Conservation (phyloP, 1,140 invertebrate genomes). For the Plutomurus gul region DNA sequence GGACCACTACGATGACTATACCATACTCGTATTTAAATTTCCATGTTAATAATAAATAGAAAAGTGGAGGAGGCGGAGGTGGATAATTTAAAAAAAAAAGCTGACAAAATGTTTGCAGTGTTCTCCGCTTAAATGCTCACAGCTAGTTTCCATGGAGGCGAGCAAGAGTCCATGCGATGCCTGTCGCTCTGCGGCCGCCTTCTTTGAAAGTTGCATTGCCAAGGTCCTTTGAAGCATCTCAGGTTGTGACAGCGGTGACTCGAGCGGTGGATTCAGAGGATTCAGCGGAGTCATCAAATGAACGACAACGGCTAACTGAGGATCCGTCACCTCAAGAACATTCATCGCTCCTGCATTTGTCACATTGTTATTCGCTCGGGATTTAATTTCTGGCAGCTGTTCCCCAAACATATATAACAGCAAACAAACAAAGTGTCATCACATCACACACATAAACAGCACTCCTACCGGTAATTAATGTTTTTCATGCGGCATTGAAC, state of each 20-base stretch:
- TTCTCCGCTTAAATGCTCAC: no score
- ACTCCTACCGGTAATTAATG: no score
- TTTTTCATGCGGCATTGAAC: no score
- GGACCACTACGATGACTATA: no score
- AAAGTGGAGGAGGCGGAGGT: no score
- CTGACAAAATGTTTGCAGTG: no score
- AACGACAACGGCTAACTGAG: conserved; percentile 80
- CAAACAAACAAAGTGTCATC: no score
- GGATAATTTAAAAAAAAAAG: no score
- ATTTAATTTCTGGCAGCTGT: conserved; percentile 57
- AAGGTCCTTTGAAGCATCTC: conserved; percentile 75
- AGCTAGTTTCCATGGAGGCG: conserved; percentile 83
- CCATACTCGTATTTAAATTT: no score
- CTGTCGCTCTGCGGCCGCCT: conserved; percentile 71
- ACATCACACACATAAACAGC: no score
- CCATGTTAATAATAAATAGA: no score
- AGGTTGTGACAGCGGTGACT: conserved; percentile 77
- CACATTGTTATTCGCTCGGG: conserved; percentile 59
- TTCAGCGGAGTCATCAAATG: conserved; percentile 86
- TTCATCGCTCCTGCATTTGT: conserved; percentile 60
- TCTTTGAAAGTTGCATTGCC: conserved; percentile 74
- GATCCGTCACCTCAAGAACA: conserved; percentile 82
- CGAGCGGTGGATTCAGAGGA: conserved; percentile 73
- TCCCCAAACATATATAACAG: no score
- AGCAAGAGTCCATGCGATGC: conserved; percentile 78